Conservation (phyloP, 2,888 invertebrate genomes). For the Cosmia pyralina region DNA sequence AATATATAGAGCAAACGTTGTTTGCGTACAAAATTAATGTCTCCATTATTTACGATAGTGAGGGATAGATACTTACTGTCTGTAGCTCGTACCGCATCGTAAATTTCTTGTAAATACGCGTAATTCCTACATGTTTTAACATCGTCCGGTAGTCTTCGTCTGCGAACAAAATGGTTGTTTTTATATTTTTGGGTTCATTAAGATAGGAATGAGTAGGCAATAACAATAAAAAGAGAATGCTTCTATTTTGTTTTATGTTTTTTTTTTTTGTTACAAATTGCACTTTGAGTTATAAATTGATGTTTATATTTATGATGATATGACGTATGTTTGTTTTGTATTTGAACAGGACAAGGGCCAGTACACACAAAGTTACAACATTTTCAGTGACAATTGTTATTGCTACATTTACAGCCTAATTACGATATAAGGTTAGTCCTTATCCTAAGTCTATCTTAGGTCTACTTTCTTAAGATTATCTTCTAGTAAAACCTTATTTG, state of each 20-base stretch:
- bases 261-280: slow-evolving; percentile 24
- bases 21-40: slow-evolving; percentile 41
- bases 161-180: slow-evolving; percentile 73
- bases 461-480: background rate
- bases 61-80: slow-evolving; percentile 89
- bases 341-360: background rate
- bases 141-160: slow-evolving; percentile 91
- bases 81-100: slow-evolving; percentile 91
- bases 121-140: slow-evolving; percentile 92
- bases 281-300: slow-evolving; percentile 16
- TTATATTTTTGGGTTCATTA: slow-evolving; percentile 47
- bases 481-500: slow-evolving; percentile 5
- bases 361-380: background rate
- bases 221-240: slow-evolving; percentile 46
- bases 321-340: background rate
- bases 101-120: slow-evolving; percentile 93
- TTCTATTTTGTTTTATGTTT: slow-evolving; percentile 40
- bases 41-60: slow-evolving; percentile 53
- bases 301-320: slow-evolving; percentile 5
- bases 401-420: slow-evolving; percentile 4
- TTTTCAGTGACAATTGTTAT: background rate
- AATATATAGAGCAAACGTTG: slow-evolving; percentile 28
- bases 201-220: slow-evolving; percentile 27
- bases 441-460: background rate
- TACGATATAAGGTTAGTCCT: background rate